A percentile compares a stretch with the other conserved stretches of the same genome.
These are phyloP conservation scores for Conus ventricosus DNA, from an alignment of 1,140 invertebrate species.

Conservation along the genomic window DNA sequence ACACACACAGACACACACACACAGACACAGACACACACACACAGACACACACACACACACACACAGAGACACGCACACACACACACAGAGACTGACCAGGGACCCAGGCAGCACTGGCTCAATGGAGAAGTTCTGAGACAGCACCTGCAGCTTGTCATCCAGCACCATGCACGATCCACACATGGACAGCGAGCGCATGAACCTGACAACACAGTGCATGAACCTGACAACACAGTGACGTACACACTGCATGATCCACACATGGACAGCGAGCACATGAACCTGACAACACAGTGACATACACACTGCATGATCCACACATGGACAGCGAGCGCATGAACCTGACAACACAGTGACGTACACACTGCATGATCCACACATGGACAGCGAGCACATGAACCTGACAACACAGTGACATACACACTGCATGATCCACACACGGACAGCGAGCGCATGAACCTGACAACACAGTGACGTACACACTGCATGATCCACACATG, in stretches of 20 bases:
- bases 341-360: conserved; percentile 72
- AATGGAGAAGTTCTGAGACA: conserved; percentile 90
- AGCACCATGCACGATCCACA: conserved; percentile 91
- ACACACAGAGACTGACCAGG: conserved; percentile 61
- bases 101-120: conserved; percentile 80
- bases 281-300: conserved; percentile 77
- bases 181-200: conserved; percentile 92
- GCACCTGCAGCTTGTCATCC: conserved; percentile 93
- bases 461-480: conserved; percentile 55
- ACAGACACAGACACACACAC: not conserved
- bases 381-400: conserved; percentile 93
- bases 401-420: conserved; percentile 72
- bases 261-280: conserved; percentile 92
- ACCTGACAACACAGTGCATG: conserved; percentile 80
- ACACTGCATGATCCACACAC: conserved; percentile 86
- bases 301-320: conserved; percentile 84
- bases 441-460: conserved; percentile 93
- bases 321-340: conserved; percentile 94
- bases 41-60: not conserved
- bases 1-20: not conserved
- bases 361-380: conserved; percentile 85
- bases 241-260: conserved; percentile 80
- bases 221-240: conserved; percentile 79
- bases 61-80: not conserved
- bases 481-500: conserved; percentile 86